Base-by-base conservation (phyloP, 2,113 vertebrate species). In the Boleophthalmus pectinirostris region DNA sequence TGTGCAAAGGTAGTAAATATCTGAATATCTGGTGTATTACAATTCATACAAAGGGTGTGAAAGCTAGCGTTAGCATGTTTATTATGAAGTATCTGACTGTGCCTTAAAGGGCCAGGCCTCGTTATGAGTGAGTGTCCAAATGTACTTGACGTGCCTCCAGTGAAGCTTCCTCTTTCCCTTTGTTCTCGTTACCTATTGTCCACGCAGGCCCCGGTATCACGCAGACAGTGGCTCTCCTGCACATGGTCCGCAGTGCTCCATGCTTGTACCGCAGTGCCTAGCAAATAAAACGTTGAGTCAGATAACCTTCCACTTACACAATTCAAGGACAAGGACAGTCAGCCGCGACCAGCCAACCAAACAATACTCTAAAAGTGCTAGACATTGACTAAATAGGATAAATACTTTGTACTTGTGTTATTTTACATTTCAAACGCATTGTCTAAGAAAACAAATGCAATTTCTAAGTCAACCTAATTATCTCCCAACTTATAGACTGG, bases 241-340 rank as follows among this genome's bases (percentile, higher is more conserved):
- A 90, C 88, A 87, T 86, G 91, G 89, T 91, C 91, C 88, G 90
- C 91, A 93, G 92, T 92, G 89, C 85, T 86, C 85, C 84, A 71
- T 85, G 87, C 73, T 83, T 86, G 85, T 91, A 92, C 92, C 85
- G 92, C 92, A 93, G 93, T 93, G 93, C 85, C 90, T 92, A 91
- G 89, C 90, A 89, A 90, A 93, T 91, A 91, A 93, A 92, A 92
- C 88, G 90, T 93, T 78, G 92, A 93, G 93, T 93, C 93, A 93
- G 92, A 92, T 91, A 93, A 93, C 93, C 93, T 94, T 91, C 87
- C 90, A 87, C 91, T 90, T 90, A 91, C 92, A 91, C 90, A 90
- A 93, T 89, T 89, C 92, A 94, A 94, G 91, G 93, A 92, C 93
- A 92, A 92, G 90, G 85, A 90, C 90, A 87, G 79, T 68, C 79